Evolutionary conservation across 2,888 invertebrate species (phyloP).

Genomic region (Brenthis ino): DNA sequence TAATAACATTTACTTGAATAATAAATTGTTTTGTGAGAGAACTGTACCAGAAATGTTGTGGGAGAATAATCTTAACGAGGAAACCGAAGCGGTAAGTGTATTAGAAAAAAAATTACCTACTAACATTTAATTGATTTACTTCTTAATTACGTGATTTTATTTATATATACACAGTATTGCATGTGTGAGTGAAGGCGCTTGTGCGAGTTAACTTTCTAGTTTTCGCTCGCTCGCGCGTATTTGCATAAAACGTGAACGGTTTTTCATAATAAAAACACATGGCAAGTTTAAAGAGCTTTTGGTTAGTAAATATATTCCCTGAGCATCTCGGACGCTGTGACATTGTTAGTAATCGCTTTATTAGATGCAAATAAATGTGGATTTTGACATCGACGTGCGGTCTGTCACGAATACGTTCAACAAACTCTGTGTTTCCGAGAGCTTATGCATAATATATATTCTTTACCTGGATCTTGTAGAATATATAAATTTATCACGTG

Average conservation of each 20-base stretch:
- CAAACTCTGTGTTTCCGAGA: conserved; percentile 11
- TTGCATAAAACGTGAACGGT: conserved; percentile 81
- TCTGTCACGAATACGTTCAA: conserved; percentile 43
- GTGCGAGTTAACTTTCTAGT: conserved; percentile 80
- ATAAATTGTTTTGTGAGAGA: conserved; percentile 50
- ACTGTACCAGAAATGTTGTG: conserved; percentile 74
- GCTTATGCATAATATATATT: neutral
- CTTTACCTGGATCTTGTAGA: neutral
- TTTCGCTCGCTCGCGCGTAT: conserved; percentile 76
- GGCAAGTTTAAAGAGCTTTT: conserved; percentile 67
- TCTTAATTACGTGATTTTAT: conserved; percentile 36
- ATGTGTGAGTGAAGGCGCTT: conserved; percentile 49
- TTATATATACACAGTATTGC: conserved; percentile 17
- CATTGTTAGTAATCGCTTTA: conserved; percentile 66
- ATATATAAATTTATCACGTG: neutral
- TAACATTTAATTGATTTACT: conserved; percentile 42
- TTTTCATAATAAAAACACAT: conserved; percentile 80
- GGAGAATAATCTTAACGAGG: conserved; percentile 74
- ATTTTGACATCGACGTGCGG: conserved; percentile 50
- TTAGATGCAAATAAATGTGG: conserved; percentile 64
- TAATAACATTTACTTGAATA: conserved; percentile 39
- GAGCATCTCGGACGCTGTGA: conserved; percentile 58
- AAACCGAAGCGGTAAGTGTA: conserved; percentile 72
- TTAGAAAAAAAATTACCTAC: conserved; percentile 37
- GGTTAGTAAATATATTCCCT: conserved; percentile 74